A percentile compares a stretch with the other conserved stretches of the same genome.
Evolutionary conservation across 1,140 invertebrate species (phyloP).

Genomic region (Platyura marginata): DNA sequence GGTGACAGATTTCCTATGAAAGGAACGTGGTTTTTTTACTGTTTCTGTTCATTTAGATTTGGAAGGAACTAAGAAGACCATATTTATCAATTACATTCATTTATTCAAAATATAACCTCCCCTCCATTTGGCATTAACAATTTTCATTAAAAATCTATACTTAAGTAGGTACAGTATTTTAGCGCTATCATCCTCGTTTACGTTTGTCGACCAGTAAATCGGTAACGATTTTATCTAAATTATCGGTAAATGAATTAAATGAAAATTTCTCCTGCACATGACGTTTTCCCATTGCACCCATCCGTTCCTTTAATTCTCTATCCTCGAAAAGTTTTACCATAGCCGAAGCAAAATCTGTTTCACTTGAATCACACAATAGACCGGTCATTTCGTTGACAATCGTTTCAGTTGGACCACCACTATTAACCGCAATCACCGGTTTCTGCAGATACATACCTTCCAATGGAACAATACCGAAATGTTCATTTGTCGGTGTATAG

Average conservation of each 20-base stretch:
- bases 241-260: conserved; percentile 51
- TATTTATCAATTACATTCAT: no score
- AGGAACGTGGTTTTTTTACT: no score
- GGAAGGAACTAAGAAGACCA: no score
- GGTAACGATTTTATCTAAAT: conserved; percentile 40
- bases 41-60: no score
- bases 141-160: no score
- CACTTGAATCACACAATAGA: conserved; percentile 54
- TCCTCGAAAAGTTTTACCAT: conserved; percentile 47
- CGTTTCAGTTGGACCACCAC: conserved; percentile 91
- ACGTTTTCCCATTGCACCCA: conserved; percentile 50
- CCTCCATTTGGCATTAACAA: no score
- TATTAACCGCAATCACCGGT: conserved; percentile 89
- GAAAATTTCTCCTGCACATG: conserved; percentile 63
- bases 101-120: no score
- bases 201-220: conserved; percentile 11
- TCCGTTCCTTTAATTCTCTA: conserved; percentile 32
- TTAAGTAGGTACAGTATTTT: no score
- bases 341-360: conserved; percentile 54
- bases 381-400: conserved; percentile 77
- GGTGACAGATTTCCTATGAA: no score
- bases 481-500: conserved; percentile 94
- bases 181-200: conserved; percentile 8
- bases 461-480: conserved; percentile 98
- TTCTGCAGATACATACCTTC: conserved; percentile 92